Conservation (phyloP, 2,797 vertebrate genomes). For the Brotogeris chrysoptera region DNA sequence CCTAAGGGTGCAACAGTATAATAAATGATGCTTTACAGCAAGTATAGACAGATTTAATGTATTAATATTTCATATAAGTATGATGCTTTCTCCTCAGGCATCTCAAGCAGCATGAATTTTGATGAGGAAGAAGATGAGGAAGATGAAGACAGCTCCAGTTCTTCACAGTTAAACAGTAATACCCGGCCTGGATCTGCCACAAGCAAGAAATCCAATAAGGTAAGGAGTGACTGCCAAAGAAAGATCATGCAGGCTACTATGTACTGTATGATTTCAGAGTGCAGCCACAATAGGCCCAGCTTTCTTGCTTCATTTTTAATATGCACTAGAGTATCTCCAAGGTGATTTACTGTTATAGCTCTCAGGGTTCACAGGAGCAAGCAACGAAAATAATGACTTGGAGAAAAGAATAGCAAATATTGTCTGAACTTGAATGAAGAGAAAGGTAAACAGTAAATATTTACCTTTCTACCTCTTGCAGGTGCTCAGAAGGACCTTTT, state of each 20-base stretch:
- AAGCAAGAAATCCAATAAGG: conserved; percentile 95
- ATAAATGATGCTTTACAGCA: background rate
- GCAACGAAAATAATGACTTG: background rate
- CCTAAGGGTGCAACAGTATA: background rate
- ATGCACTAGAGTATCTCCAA: background rate
- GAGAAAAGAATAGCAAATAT: conserved; percentile 22
- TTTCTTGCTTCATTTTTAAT: background rate
- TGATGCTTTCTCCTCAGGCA: conserved; percentile 77
- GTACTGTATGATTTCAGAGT: background rate
- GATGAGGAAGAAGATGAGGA: conserved; percentile 96
- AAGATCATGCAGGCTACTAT: background rate
- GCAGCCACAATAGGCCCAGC: background rate
- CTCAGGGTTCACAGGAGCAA: background rate
- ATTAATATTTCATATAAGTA: background rate
- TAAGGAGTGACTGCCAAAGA: conserved; percentile 10
- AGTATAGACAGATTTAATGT: background rate
- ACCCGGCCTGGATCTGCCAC: conserved; percentile 94
- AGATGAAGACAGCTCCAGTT: conserved; percentile 96
- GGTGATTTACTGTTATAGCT: background rate
- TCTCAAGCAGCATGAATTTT: conserved; percentile 99
- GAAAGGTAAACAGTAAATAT: conserved; percentile 37
- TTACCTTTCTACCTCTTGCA: conserved; percentile 20
- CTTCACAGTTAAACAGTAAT: conserved; percentile 96
- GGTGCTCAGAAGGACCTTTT: background rate
- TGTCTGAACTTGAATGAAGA: conserved; percentile 21